A percentile compares a stretch with the other conserved stretches of the same genome.
Conservation (phyloP, 2,797 vertebrate genomes). For the Anisognathus igniventris region DNA sequence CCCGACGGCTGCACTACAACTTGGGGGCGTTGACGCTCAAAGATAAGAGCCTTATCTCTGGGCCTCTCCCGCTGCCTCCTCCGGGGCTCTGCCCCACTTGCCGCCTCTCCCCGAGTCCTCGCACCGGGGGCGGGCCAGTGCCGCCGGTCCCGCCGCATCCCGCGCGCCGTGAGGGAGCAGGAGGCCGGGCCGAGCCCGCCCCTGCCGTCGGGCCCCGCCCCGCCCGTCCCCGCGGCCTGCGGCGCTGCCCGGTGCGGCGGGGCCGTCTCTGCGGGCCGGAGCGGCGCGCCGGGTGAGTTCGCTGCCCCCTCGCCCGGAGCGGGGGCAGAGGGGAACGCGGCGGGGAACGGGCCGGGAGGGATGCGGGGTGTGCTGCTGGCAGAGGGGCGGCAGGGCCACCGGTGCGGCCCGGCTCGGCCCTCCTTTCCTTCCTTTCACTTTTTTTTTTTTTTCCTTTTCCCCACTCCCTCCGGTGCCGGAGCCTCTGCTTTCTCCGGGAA, state of each 20-base stretch:
- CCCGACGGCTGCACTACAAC: no score
- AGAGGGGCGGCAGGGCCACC: no score
- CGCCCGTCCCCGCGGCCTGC: neutral
- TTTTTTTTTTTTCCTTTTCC: no score
- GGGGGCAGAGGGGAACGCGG: neutral
- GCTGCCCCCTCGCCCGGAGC: neutral
- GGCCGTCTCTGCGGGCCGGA: neutral
- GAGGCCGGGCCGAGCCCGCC: no score
- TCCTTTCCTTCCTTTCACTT: neutral
- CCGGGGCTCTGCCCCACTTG: neutral
- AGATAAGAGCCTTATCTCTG: neutral
- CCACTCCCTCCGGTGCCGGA: neutral
- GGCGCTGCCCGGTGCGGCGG: neutral
- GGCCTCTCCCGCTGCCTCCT: neutral
- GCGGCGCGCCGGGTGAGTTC: neutral
- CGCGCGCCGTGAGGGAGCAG: neutral
- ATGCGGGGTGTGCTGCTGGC: neutral
- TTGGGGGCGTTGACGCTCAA: accelerated
- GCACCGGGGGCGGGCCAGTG: neutral
- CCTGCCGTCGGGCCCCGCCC: neutral
- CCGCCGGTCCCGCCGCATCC: neutral
- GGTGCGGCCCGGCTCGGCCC: neutral
- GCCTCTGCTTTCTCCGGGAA: neutral
- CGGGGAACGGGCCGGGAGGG: neutral
- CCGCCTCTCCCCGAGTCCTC: neutral